Conservation (phyloP, 2,888 invertebrate species). For the Agriotes lineatus region DNA sequence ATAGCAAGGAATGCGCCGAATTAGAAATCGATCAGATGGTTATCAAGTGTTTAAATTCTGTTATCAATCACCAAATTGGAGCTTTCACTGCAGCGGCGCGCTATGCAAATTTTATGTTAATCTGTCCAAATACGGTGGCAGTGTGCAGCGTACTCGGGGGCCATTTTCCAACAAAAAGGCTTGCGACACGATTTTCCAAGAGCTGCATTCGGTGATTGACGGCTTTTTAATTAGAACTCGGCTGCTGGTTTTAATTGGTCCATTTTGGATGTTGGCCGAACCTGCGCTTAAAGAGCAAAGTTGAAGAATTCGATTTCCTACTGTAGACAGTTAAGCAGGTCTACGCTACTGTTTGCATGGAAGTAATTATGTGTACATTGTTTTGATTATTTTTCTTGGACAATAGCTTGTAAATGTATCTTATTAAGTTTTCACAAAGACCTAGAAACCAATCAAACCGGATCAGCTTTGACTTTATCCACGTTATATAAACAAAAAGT, state of each 20-base stretch:
- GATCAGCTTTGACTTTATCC: too few species aligned
- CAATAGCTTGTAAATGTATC: too few species aligned
- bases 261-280: neutral
- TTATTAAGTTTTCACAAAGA: too few species aligned
- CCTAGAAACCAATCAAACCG: too few species aligned
- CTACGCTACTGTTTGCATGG: too few species aligned
- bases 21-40: slow-evolving; percentile 17
- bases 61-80: slow-evolving; percentile 15
- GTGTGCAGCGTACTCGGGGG: neutral
- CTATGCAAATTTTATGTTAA: slow-evolving; percentile 19
- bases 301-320: too few species aligned
- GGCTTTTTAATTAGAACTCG: neutral
- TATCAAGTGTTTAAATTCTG: slow-evolving; percentile 11
- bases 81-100: slow-evolving; percentile 6
- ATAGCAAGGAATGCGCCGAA: slow-evolving; percentile 11
- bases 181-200: neutral
- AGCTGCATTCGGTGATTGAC: neutral
- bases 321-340: too few species aligned
- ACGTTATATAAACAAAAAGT: too few species aligned
- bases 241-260: neutral
- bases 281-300: too few species aligned
- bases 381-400: too few species aligned
- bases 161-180: neutral
- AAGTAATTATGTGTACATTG: too few species aligned
- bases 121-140: neutral